Evolutionary conservation across 2,113 vertebrate genomes (phyloP), one percentile per base, ranked within the genome.

Genomic region (Natator depressus): DNA sequence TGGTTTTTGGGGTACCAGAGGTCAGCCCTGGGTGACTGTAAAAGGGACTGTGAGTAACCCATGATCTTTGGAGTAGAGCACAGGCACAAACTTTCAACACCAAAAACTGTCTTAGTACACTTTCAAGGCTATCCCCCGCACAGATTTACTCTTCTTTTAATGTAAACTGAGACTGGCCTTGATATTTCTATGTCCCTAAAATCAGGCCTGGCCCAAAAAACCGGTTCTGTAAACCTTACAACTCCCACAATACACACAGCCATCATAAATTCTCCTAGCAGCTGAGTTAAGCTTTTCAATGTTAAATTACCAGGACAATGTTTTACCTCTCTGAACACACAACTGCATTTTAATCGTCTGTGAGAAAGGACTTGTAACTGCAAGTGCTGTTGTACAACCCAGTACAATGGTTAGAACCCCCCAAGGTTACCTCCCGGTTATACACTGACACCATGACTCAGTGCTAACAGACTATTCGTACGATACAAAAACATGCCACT

Each of bases 301-400:
- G 79, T 79, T 83, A 42, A 54, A 82, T 95, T 92, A 69, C 85
- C 94, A 87, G 49, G 82, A 57, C 29, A 87, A 55, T 59, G 42
- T 72, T 95, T 89, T 84, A 91, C 84, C 42, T 87, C 82, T 0
- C 0, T 25, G 62, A 94, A 59, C 75, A 90, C 0, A 1, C 38
- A 86, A 5, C 76, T 72, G 6, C 31, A 81, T 54, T 89, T 97
- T 80, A n/a, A 95, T 85, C 87, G 90, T 76, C 90, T 80, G 3
- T 2, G 1, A 11, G 57, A 91, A 92, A 94, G 59, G 27, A 17
- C 86, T 80, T 80, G 11, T 93, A 93, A 95, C 87, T 35, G 2
- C 49, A 82, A 95, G n/a, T 65, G 62, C 16, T 55, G 80, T 88
- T 91, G 95, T 5, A 87, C 90, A 96, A 96, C 80, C 72, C 87